Percentiles rank a stretch among this genome's conserved stretches.
phyloP scores from a whole-genome alignment of 2,797 vertebrate genomes.

The Rhodeus uyekii region DNA sequence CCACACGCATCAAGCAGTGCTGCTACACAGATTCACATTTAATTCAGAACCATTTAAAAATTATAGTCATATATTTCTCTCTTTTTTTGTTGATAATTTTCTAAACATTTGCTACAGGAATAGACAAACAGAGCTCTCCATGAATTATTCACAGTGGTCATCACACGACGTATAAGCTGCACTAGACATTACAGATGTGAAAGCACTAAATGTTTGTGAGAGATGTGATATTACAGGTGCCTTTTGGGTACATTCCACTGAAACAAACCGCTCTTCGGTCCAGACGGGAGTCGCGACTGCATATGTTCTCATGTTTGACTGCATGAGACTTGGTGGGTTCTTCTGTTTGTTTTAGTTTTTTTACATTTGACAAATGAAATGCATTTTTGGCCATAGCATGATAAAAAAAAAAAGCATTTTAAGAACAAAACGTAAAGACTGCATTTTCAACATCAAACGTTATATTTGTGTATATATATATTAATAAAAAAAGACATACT shows the following conservation, averaged over 20 bases:
- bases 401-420: slow-evolving; percentile 25
- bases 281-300: slow-evolving; percentile 17
- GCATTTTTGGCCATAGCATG: slow-evolving; percentile 10
- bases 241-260: slow-evolving; percentile 44
- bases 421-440: background rate
- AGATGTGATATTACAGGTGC: slow-evolving; percentile 21
- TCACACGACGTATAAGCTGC: slow-evolving; percentile 64
- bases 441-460: slow-evolving; percentile 17
- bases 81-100: slow-evolving; percentile 79
- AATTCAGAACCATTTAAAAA: slow-evolving; percentile 97
- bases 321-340: slow-evolving; percentile 23
- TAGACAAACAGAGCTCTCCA: slow-evolving; percentile 69
- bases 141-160: slow-evolving; percentile 76
- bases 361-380: slow-evolving; percentile 16
- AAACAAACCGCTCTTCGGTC: slow-evolving; percentile 29
- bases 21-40: slow-evolving; percentile 93
- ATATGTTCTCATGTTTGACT: slow-evolving; percentile 35
- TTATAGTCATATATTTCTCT: slow-evolving; percentile 70
- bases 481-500: slow-evolving; percentile 30
- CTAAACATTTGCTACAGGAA: slow-evolving; percentile 79
- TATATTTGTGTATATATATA: slow-evolving; percentile 3
- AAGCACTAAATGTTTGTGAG: slow-evolving; percentile 52
- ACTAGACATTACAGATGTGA: slow-evolving; percentile 61
- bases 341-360: slow-evolving; percentile 25
- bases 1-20: slow-evolving; percentile 58